Evolutionary conservation across 2,888 invertebrate genomes (phyloP).

Genomic region (Volucella zonaria): DNA sequence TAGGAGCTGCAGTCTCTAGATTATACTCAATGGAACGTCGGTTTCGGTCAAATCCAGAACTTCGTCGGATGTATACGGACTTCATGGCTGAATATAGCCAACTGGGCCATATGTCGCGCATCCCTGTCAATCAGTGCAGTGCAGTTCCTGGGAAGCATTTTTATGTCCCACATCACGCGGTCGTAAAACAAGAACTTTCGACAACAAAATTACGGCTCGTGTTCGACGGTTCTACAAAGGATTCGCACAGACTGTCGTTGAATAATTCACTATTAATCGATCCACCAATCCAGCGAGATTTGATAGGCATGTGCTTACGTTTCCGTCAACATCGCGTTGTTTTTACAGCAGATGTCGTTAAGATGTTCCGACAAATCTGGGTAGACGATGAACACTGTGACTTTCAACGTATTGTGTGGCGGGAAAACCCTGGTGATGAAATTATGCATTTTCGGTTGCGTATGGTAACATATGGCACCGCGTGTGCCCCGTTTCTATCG

Average conservation of each 20-base stretch:
- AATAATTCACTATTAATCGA: slow-evolving; percentile 7
- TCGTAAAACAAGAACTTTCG: slow-evolving; percentile 58
- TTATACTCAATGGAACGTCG: slow-evolving; percentile 52
- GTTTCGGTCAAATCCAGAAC: slow-evolving; percentile 22
- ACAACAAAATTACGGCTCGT: slow-evolving; percentile 67
- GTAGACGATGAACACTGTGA: slow-evolving; percentile 53
- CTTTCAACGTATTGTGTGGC: slow-evolving; percentile 70
- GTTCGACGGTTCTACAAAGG: slow-evolving; percentile 49
- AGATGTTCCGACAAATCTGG: slow-evolving; percentile 64
- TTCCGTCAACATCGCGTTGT: slow-evolving; percentile 4
- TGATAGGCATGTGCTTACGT: slow-evolving; percentile 1
- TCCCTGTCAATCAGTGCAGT: slow-evolving; percentile 37
- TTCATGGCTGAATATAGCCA: slow-evolving; percentile 64
- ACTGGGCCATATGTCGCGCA: slow-evolving; percentile 60
- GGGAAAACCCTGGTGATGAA: slow-evolving; percentile 28
- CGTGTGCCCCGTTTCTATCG: slow-evolving; percentile 58
- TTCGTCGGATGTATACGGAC: slow-evolving; percentile 41
- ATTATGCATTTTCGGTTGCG: slow-evolving; percentile 55
- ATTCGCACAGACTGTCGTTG: slow-evolving; percentile 7
- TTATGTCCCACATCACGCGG: slow-evolving; percentile 68
- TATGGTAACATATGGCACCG: slow-evolving; percentile 67
- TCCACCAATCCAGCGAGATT: slow-evolving; percentile 21
- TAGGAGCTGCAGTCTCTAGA: slow-evolving; percentile 37
- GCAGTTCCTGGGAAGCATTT: slow-evolving; percentile 35
- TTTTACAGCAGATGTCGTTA: slow-evolving; percentile 24